These are phyloP conservation scores for Calliopsis andreniformis DNA, from an alignment of 1,140 invertebrate species.

Conservation along the genomic window DNA sequence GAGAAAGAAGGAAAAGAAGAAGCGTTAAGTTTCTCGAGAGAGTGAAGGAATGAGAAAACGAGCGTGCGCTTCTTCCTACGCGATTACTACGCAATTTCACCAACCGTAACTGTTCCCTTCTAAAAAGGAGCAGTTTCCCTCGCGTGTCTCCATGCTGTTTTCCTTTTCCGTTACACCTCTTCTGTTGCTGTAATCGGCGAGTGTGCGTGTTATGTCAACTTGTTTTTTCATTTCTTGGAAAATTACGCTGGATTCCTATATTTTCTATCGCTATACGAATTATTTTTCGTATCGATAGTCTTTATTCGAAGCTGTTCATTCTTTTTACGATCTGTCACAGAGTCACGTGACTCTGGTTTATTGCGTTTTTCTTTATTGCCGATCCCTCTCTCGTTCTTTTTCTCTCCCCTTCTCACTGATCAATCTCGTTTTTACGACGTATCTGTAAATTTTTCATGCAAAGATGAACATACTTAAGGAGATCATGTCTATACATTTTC, in stretches of 20 bases:
- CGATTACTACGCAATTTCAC: slow-evolving; percentile 44
- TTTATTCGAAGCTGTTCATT: neutral
- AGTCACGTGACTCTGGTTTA: neutral
- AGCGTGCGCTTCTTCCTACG: slow-evolving; percentile 32
- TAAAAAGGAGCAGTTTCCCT: slow-evolving; percentile 7
- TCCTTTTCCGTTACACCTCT: neutral
- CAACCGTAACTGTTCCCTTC: neutral
- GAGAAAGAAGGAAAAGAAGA: slow-evolving; percentile 25
- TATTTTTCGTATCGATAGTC: neutral
- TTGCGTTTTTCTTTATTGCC: neutral
- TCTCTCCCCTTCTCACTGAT: neutral
- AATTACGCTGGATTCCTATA: neutral
- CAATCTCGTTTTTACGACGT: neutral
- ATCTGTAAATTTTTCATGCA: neutral
- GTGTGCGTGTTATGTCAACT: neutral
- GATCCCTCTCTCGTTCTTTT: neutral
- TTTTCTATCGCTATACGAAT: neutral
- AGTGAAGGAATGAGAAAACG: slow-evolving; percentile 17
- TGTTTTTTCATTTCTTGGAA: too few relatives aligned
- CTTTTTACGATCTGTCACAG: neutral
- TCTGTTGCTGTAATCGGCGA: neutral
- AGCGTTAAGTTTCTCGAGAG: neutral
- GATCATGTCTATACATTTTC: neutral
- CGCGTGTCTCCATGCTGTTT: neutral
- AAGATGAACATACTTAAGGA: neutral